These are phyloP conservation scores for Steinernema carpocapsae DNA, from an alignment of 2,888 invertebrate genomes.

Conservation along the genomic window DNA sequence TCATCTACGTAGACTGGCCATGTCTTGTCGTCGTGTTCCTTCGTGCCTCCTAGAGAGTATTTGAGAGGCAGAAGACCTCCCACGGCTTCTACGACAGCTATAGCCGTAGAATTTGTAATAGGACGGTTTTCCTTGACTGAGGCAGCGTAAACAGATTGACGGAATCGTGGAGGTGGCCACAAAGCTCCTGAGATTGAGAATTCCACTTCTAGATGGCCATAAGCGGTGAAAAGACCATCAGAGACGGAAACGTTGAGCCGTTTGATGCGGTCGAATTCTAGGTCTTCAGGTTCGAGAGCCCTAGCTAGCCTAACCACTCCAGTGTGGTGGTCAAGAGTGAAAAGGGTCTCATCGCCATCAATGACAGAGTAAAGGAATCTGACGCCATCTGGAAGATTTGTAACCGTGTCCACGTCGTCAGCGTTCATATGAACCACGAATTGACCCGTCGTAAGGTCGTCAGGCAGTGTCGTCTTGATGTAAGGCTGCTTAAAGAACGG, in stretches of 20 bases:
- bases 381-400: constrained; percentile 45
- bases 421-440: constrained; percentile 56
- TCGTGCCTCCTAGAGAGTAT: constrained; percentile 52
- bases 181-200: constrained; percentile 45
- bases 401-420: constrained; percentile 54
- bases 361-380: constrained; percentile 55
- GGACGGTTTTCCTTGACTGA: constrained; percentile 78
- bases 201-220: constrained; percentile 73
- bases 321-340: constrained; percentile 48
- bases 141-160: constrained; percentile 54
- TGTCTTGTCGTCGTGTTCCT: constrained; percentile 13
- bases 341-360: constrained; percentile 62
- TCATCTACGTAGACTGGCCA: constrained; percentile 60
- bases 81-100: constrained; percentile 22
- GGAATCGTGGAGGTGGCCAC: constrained; percentile 53
- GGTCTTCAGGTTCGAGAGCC: constrained; percentile 52
- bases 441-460: constrained; percentile 50
- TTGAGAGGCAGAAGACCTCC: constrained; percentile 48
- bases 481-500: constrained; percentile 50
- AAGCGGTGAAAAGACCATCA: constrained; percentile 91
- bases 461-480: constrained; percentile 45
- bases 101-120: constrained; percentile 16
- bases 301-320: constrained; percentile 56
- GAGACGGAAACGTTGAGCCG: constrained; percentile 89
- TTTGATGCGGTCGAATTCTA: constrained; percentile 45